Evolutionary conservation across 2,888 invertebrate genomes (phyloP), one percentile per base, ranked within the genome.

Genomic region (Torymus auratus): DNA sequence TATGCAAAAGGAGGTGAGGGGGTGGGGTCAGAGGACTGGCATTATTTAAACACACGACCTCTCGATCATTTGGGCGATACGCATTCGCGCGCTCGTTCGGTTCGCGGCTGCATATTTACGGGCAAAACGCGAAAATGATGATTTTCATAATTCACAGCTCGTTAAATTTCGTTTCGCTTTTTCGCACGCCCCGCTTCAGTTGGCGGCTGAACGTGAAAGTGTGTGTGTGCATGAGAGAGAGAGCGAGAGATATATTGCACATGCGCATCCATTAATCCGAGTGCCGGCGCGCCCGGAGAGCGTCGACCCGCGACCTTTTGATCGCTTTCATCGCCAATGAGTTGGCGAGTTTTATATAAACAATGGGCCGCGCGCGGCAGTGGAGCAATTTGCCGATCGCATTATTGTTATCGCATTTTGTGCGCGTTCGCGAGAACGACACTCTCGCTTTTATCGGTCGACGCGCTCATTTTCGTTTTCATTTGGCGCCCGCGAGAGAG

Each of bases 101-200:
- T 53, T 4, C 58, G n/a, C 50, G 55, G 15, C 41, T 11, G 20
- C 15, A 41, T 64, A 73, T 73, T 61, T 67, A 41, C 17, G 4
- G 52, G 28, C 41, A 68, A 53, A 81, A 65, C 75, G 75, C 56
- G 65, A 81, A 74, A 82, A 80, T 71, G 81, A 85, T 88, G 87
- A 89, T 90, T 89, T 90, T 89, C 90, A 90, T 89, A 90, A 90
- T 90, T 90, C 88, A 90, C 88, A 85, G 86, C 85, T 86, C 86
- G 87, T 88, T 89, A 87, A 88, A 88, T 89, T 88, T 87, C 76
- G 86, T 87, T 88, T 86, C 85, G 85, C 86, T 87, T 87, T 87
- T 87, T 86, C 41, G 64, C 53, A 74, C 61, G 61, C 58, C 7
- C 55, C 17, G 41, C 28, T 41, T 41, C 41, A 41, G 41, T 41